These are phyloP conservation scores for Phyllotis vaccarum DNA, from an alignment of 2,797 vertebrate genomes.

Conservation along the genomic window DNA sequence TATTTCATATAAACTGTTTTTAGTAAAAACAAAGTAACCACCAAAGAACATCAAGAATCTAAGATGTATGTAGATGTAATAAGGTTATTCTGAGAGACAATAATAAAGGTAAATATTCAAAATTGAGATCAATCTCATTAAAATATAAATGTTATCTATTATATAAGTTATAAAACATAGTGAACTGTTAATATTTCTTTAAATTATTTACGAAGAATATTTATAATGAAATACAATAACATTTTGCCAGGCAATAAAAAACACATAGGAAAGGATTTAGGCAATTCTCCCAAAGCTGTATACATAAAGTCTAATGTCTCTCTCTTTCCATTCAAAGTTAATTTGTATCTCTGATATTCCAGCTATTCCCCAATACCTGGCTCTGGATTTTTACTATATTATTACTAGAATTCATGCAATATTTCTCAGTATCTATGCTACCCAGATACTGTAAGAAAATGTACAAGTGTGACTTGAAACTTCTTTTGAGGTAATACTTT, in stretches of 20 bases:
- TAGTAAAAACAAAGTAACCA: no score
- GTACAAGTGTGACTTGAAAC: neutral
- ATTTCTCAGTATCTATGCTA: neutral
- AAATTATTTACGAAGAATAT: slow-evolving; percentile 5
- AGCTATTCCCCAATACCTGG: no score
- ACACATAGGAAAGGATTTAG: neutral
- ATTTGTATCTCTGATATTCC: neutral
- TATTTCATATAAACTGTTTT: no score
- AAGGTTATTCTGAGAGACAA: neutral
- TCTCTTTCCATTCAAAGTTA: neutral
- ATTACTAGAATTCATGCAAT: no score
- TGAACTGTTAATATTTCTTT: neutral
- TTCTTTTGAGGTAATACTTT: no score
- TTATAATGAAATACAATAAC: neutral
- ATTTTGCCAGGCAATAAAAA: neutral
- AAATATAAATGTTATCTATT: neutral
- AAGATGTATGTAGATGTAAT: neutral
- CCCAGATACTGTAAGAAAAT: neutral
- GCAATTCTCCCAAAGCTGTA: neutral
- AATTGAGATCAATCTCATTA: neutral
- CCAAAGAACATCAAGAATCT: no score
- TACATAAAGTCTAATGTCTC: neutral
- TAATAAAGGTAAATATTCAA: slow-evolving; percentile 41
- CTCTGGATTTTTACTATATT: no score
- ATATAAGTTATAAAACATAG: neutral